Base-by-base conservation (phyloP, 2,113 vertebrate species). In the Scortum barcoo region DNA sequence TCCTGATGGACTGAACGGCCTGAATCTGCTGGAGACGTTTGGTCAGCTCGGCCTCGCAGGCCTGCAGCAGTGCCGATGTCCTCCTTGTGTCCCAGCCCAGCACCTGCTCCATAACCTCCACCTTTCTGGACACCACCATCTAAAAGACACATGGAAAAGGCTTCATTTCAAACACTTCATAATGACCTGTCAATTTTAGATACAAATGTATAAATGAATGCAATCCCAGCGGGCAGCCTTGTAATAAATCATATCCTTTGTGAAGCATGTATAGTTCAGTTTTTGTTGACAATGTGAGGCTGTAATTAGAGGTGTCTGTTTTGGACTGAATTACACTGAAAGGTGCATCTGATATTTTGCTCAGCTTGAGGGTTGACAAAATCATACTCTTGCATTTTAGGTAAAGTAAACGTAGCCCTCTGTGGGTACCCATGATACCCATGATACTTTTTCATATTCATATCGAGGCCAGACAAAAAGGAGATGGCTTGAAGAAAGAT, bases 51-150 rank as follows among this genome's bases (percentile, higher is more conserved):
- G 70, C 81, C 50, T 94, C 76, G 24, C 95, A 96, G 80, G 91
- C 90, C 78, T 92, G 85, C 61, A 95, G 72, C 90, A 96, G 77
- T 0, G n/a, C 58, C 0, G 83, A 67, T 0, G 94, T 94, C 90
- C 57, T 94, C 11, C 50, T 82, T 12, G 7, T 33, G 86, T 94
- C 80, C 93, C 92, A 95, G 84, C 91, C 86, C 63, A 96, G 84
- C 4, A 93, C 86, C 68, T 87, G 75, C 79, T 84, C 72, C 94
- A 95, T 93, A 7, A 72, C 62, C 14, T 80, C 74, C 20, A 62
- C 82, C 9, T 93, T 93, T 84, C 72, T 91, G n/a, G 66, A 85
- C 74, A 94, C 85, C 2, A 96, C 92, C 93, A 91, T 78, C 95
- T 96, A 50, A 40, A 40, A 76, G 14, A 83, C 33, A 81, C 54